These are phyloP conservation scores for Sinosuthora webbiana DNA, from an alignment of 2,113 vertebrate species.

Conservation along the genomic window DNA sequence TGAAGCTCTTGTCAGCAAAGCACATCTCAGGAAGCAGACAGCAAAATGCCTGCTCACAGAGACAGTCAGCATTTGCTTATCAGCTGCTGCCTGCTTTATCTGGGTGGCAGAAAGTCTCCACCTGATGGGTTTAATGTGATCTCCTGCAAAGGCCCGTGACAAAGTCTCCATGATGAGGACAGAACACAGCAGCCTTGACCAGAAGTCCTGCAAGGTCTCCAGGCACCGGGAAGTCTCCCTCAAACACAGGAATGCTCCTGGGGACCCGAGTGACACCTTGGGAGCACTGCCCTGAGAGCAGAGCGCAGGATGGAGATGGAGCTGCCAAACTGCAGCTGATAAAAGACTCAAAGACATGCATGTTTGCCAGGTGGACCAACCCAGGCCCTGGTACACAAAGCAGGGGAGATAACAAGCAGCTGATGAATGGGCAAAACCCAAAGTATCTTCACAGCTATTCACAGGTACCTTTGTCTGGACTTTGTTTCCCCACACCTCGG, in stretches of 20 bases:
- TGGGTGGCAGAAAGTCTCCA: background rate
- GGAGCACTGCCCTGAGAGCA: rapidly evolving
- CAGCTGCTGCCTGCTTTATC: background rate
- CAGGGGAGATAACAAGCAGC: background rate
- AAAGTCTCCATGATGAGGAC: background rate
- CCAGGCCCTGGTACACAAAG: background rate
- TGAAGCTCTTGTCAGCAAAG: background rate
- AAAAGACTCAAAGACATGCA: background rate
- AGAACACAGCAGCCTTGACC: background rate
- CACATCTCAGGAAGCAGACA: background rate
- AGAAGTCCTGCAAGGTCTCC: background rate
- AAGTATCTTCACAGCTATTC: background rate
- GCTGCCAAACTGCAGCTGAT: background rate
- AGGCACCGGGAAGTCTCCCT: background rate
- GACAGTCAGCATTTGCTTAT: conserved; percentile 51
- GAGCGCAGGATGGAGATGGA: background rate
- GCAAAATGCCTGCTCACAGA: background rate
- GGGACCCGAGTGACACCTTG: background rate
- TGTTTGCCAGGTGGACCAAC: background rate
- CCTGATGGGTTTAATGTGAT: background rate
- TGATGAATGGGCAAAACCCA: background rate
- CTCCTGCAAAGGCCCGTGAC: background rate
- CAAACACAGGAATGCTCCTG: background rate
- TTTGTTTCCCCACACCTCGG: background rate
- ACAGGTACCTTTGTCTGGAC: background rate